Evolutionary conservation across 2,113 vertebrate genomes (phyloP).

Genomic region (Turdus rufiventris): DNA sequence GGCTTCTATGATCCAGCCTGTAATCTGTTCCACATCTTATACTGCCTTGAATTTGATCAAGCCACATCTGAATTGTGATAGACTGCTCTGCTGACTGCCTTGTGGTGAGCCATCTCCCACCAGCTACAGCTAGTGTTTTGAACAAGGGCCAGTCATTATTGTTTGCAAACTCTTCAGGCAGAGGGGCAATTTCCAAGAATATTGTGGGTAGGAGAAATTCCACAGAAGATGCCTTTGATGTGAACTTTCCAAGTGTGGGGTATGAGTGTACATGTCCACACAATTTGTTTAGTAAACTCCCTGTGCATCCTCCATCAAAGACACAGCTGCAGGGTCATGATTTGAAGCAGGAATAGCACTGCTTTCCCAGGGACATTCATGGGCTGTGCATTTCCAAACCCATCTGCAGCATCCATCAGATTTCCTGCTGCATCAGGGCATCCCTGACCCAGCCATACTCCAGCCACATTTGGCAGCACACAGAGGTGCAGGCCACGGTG

Average conservation of each 20-base stretch:
- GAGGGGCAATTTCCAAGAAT: background rate
- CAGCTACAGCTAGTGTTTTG: conserved; percentile 1
- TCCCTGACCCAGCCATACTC: background rate
- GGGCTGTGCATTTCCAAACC: background rate
- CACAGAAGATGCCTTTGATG: background rate
- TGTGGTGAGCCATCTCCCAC: conserved; percentile 8
- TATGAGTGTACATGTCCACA: background rate
- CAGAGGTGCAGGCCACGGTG: background rate
- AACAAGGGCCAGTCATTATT: conserved; percentile 7
- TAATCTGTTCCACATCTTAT: conserved; percentile 31
- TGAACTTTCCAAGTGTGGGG: background rate
- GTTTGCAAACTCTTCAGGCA: background rate
- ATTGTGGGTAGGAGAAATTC: background rate
- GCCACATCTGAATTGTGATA: conserved; percentile 15
- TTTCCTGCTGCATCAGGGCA: background rate
- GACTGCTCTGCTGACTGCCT: background rate
- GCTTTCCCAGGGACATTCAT: background rate
- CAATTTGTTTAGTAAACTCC: background rate
- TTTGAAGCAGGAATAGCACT: background rate
- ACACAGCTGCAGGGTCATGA: background rate
- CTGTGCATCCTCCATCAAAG: background rate
- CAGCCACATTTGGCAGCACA: background rate
- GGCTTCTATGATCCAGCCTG: conserved; percentile 1
- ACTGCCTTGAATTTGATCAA: conserved; percentile 14
- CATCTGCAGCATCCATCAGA: background rate